Percentiles rank a stretch among this genome's conserved stretches.
These are phyloP conservation scores for Lypha dubia DNA, from an alignment of 2,888 invertebrate species.

Conservation along the genomic window DNA sequence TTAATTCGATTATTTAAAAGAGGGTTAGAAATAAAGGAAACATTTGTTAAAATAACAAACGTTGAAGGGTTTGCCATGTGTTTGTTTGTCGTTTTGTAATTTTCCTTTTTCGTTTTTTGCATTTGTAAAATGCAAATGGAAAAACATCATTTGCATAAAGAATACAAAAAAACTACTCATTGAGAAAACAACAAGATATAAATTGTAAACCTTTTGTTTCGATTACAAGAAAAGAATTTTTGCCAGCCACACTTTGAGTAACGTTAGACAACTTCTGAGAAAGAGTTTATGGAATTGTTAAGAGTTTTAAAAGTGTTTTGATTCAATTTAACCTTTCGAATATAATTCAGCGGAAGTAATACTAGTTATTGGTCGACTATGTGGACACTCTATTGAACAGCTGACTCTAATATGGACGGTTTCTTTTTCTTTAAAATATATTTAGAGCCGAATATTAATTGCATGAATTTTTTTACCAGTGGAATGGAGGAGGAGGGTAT, in stretches of 20 bases:
- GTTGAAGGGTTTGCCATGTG: conserved; percentile 52
- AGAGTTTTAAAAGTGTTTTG: conserved; percentile 38
- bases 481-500: too few species aligned
- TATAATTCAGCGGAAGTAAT: conserved; percentile 13
- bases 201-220: conserved; percentile 26
- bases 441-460: too few species aligned
- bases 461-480: too few species aligned
- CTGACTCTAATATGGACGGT: too few species aligned
- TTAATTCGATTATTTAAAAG: conserved; percentile 34
- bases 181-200: conserved; percentile 22
- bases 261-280: conserved; percentile 62
- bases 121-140: conserved; percentile 23
- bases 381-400: conserved; percentile 4
- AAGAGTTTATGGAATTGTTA: conserved; percentile 37
- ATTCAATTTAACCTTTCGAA: conserved; percentile 29
- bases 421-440: too few species aligned
- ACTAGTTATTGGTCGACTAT: neutral
- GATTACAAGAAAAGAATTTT: conserved; percentile 22
- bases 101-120: conserved; percentile 13
- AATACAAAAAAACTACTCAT: conserved; percentile 77
- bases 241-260: conserved; percentile 56
- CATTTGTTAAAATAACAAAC: conserved; percentile 28
- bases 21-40: conserved; percentile 69
- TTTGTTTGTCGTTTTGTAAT: conserved; percentile 16
- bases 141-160: conserved; percentile 78